A percentile compares a stretch with the other conserved stretches of the same genome.
phyloP scores from a whole-genome alignment of 2,113 vertebrate genomes.

The Neomonachus schauinslandi region DNA sequence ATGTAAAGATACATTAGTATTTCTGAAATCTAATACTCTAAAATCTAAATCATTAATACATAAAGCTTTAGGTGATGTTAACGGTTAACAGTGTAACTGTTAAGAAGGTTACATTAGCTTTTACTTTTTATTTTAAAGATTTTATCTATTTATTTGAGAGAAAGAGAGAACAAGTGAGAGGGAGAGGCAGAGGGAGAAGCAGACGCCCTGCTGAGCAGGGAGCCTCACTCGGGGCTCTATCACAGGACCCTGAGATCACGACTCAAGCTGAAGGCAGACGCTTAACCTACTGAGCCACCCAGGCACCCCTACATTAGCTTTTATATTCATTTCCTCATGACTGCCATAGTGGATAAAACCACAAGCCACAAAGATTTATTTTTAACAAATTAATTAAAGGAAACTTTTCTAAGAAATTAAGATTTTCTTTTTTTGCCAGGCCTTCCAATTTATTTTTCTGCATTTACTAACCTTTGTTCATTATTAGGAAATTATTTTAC shows the following conservation, averaged over 20 bases:
- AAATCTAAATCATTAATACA: background rate
- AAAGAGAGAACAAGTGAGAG: too few relatives aligned
- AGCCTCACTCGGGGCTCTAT: too few relatives aligned
- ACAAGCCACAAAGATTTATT: background rate
- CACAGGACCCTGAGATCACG: too few relatives aligned
- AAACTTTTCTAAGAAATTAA: slow-evolving; percentile 22
- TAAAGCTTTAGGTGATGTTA: background rate
- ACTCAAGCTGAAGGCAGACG: too few relatives aligned
- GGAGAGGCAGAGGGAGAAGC: too few relatives aligned
- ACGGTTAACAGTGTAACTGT: background rate
- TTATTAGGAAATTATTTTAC: background rate
- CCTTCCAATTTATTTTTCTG: slow-evolving; percentile 33
- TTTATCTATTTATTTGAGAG: too few relatives aligned
- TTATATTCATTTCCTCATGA: background rate
- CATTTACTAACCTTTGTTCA: background rate
- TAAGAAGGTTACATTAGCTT: background rate
- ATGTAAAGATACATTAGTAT: background rate
- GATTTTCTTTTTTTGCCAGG: background rate
- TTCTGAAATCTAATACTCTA: background rate
- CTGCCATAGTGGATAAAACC: background rate
- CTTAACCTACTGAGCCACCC: too few relatives aligned
- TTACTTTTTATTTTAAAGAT: background rate
- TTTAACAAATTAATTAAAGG: slow-evolving; percentile 11
- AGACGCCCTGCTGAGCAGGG: too few relatives aligned
- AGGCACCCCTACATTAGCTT: too few relatives aligned